Conservation (phyloP, 2,888 invertebrate species). For the Actias luna region DNA sequence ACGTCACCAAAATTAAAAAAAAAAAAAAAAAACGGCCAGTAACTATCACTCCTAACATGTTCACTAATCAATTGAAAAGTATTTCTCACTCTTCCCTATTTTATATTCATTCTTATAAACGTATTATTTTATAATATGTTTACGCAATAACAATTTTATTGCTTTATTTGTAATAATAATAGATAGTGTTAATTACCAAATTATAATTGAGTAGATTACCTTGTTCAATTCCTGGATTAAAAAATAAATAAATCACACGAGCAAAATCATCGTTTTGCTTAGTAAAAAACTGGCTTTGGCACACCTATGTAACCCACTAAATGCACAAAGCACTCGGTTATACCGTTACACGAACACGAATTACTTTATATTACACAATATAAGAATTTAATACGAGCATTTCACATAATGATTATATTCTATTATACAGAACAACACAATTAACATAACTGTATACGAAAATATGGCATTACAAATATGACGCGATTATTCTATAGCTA, state of each 20-base stretch:
- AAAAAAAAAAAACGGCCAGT: background rate
- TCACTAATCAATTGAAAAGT: background rate
- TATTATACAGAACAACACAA: slow-evolving; percentile 29
- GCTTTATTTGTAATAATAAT: background rate
- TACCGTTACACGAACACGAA: slow-evolving; percentile 63
- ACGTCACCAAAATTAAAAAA: background rate
- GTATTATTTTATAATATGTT: background rate
- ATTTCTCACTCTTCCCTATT: background rate
- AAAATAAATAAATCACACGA: slow-evolving; percentile 56
- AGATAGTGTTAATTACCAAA: background rate
- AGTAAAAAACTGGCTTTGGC: slow-evolving; percentile 50
- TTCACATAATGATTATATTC: slow-evolving; percentile 29
- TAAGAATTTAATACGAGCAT: slow-evolving; percentile 26
- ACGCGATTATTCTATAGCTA: background rate
- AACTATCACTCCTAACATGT: background rate
- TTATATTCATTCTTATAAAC: background rate
- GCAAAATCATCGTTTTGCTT: slow-evolving; percentile 46
- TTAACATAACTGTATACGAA: slow-evolving; percentile 29
- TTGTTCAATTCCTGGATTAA: background rate
- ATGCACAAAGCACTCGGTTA: slow-evolving; percentile 30
- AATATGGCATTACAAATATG: slow-evolving; percentile 4
- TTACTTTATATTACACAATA: slow-evolving; percentile 41
- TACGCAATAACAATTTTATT: background rate
- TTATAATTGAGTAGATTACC: background rate
- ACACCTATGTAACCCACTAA: slow-evolving; percentile 48